Conservation (phyloP, 2,888 invertebrate species). For the Chironomus riparius region DNA sequence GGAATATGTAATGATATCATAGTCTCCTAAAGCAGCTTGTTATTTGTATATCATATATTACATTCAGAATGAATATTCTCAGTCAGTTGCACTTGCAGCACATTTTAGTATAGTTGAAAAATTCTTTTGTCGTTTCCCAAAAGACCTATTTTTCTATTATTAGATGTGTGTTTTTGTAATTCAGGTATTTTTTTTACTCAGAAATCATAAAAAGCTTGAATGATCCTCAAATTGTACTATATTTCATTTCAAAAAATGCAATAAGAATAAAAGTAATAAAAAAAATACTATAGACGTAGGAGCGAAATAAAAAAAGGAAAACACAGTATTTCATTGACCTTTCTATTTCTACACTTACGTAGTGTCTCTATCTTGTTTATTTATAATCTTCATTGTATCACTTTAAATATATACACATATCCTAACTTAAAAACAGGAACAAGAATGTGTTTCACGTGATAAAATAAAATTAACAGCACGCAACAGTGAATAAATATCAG, state of each 20-base stretch:
- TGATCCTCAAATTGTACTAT: no score
- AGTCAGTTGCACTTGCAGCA: background rate
- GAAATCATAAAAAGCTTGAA: no score
- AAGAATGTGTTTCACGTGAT: no score
- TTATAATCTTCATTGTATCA: background rate
- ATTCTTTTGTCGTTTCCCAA: background rate
- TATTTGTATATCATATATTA: no score
- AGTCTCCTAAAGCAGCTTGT: no score
- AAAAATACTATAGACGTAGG: background rate
- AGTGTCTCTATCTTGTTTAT: background rate
- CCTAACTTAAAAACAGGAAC: background rate
- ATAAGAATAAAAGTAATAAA: background rate
- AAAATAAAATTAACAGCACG: no score
- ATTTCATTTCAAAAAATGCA: no score
- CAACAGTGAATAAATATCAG: background rate
- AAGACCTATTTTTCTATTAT: constrained; percentile 22
- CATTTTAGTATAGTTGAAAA: background rate
- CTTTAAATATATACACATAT: background rate
- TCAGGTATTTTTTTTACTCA: constrained; percentile 18
- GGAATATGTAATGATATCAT: no score
- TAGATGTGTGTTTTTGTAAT: constrained; percentile 12
- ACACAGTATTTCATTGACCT: constrained; percentile 13
- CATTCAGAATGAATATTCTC: background rate
- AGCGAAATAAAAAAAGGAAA: no score
- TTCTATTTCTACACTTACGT: background rate